Base-by-base conservation (phyloP, 2,797 vertebrate species). In the Petrocephalus sullivani region DNA sequence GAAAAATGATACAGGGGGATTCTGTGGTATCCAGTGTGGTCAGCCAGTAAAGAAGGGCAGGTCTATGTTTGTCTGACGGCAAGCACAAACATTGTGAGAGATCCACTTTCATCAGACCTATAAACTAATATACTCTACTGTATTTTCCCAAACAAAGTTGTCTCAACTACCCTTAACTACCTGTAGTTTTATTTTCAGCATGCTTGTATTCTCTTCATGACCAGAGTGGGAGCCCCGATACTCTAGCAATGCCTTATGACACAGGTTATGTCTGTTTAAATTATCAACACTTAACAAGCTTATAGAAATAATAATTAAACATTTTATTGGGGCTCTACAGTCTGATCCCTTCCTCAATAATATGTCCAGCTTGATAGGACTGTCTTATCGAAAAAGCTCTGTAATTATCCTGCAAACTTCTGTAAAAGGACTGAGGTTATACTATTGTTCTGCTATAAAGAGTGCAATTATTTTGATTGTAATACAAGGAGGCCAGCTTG, bases 261-360 rank as follows among this genome's bases (percentile, higher is more conserved):
- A 46, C 41, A 46, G 71, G 46, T 46, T 19, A 46, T 78, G 71
- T 46, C 37, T 78, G 71, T n/a, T n/a, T 78, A 46, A 78, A 46
- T 81, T 81, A 81, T 81, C 75, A 81, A 49, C 75, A 21, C 75
- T 78, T 78, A 78, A 78, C 10, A 37, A 28, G 41, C 71, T 81
- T 81, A 49, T 41, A 21, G 19, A 46, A 49, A 81, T 5, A 49
- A 41, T 49, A 49, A 8, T 4, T 46, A 81, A 81, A 21, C 10
- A 2, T 81, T 81, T 81, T 81, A 81, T 49, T 49, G 2, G 41
- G 75, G 41, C 8, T 81, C 41, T 19, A 81, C 75, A 81, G 41
- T 81, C 19, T 49, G 67, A 37, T 37, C 33, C 33, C 19, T 49
- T 81, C 41, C 19, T 46, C 19, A 81, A 21, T 81, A 49, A 81